Percentiles rank a stretch among this genome's conserved stretches.
Conservation (phyloP, 1,140 invertebrate genomes). For the Drosophila willistoni region DNA sequence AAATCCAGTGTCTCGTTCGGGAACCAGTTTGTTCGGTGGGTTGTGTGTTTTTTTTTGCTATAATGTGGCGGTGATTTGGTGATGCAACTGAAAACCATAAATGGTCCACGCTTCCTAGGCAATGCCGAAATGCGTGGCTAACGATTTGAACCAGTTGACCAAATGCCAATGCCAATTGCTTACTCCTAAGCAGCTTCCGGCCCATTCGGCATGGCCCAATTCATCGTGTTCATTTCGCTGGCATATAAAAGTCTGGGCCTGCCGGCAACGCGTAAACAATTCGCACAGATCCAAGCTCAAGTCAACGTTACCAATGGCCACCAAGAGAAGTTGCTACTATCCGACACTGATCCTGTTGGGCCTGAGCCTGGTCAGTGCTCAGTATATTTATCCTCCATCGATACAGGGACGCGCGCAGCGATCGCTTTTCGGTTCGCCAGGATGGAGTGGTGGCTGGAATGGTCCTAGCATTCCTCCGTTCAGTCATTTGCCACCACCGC, state of each 20-base stretch:
- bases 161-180: slow-evolving; percentile 76
- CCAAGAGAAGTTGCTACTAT: slow-evolving; percentile 24
- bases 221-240: slow-evolving; percentile 21
- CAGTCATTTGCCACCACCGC: slow-evolving; percentile 22
- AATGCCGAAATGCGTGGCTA: slow-evolving; percentile 40
- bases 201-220: slow-evolving; percentile 57
- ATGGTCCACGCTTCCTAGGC: slow-evolving; percentile 73
- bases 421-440: slow-evolving; percentile 33
- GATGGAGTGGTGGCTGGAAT: slow-evolving; percentile 39
- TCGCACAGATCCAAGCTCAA: slow-evolving; percentile 31
- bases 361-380: slow-evolving; percentile 34
- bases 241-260: slow-evolving; percentile 51
- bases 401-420: slow-evolving; percentile 34
- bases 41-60: slow-evolving; percentile 27
- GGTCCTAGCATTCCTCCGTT: slow-evolving; percentile 30
- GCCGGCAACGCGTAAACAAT: slow-evolving; percentile 48
- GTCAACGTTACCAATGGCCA: slow-evolving; percentile 27
- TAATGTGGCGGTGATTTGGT: slow-evolving; percentile 21
- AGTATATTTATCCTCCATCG: slow-evolving; percentile 28
- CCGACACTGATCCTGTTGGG: slow-evolving; percentile 26
- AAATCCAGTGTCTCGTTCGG: background rate
- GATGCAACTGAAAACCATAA: slow-evolving; percentile 71
- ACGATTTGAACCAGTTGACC: slow-evolving; percentile 69
- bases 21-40: slow-evolving; percentile 45
- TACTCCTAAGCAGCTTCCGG: slow-evolving; percentile 34